Evolutionary conservation across 2,888 invertebrate species (phyloP).

Genomic region (Holacanthella duospinosa): DNA sequence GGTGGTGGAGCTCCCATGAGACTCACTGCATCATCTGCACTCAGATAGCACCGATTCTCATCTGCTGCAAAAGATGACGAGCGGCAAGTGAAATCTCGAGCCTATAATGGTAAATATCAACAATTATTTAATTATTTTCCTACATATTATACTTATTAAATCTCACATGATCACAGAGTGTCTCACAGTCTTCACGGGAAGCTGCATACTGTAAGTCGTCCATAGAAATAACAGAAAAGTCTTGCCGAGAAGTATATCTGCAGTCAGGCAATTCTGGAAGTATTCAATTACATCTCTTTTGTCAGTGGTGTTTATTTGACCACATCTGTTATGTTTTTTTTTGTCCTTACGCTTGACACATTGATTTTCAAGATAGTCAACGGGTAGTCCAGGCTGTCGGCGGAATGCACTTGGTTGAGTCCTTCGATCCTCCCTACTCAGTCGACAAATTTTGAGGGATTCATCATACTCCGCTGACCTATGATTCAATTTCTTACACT

Average conservation of each 20-base stretch:
- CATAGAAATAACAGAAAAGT: slow-evolving; percentile 42
- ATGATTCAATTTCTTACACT: too few relatives aligned
- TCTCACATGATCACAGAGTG: slow-evolving; percentile 42
- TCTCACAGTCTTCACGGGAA: slow-evolving; percentile 42
- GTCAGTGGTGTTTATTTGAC: too few relatives aligned
- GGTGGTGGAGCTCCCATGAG: slow-evolving; percentile 40
- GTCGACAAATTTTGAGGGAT: slow-evolving; percentile 42
- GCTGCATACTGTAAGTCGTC: slow-evolving; percentile 44
- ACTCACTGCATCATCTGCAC: slow-evolving; percentile 43
- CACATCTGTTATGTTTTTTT: too few relatives aligned
- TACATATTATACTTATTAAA: not conserved
- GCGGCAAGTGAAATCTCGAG: slow-evolving; percentile 43
- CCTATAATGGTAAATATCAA: slow-evolving; percentile 29
- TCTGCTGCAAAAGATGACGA: slow-evolving; percentile 42
- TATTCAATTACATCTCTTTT: not conserved
- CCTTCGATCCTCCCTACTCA: slow-evolving; percentile 47
- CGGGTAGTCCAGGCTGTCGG: slow-evolving; percentile 41
- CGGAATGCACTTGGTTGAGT: slow-evolving; percentile 47
- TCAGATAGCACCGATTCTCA: slow-evolving; percentile 43
- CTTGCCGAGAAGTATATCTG: slow-evolving; percentile 41
- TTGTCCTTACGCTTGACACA: slow-evolving; percentile 45
- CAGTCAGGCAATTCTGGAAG: slow-evolving; percentile 43
- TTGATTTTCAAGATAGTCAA: slow-evolving; percentile 49
- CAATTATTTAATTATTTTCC: not conserved
- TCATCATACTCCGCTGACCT: slow-evolving; percentile 48